Percentiles rank a stretch among this genome's conserved stretches.
Evolutionary conservation across 2,888 invertebrate species (phyloP).

Genomic region (Liposcelis brunnea): DNA sequence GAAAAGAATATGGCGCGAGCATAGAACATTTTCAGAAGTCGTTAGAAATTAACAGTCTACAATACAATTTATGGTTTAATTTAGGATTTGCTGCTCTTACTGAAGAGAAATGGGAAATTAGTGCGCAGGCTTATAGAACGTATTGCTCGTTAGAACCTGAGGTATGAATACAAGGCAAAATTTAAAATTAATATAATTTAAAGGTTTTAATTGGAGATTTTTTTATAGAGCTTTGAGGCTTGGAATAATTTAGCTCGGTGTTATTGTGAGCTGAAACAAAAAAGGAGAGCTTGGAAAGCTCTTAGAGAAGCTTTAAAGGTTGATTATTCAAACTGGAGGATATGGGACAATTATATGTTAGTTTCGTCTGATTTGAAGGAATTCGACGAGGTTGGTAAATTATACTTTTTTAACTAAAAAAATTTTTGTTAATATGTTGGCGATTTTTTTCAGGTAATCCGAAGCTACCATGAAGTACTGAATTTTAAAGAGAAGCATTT

Average conservation of each 20-base stretch:
- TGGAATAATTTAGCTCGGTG: slow-evolving; percentile 97
- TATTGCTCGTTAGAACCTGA: slow-evolving; percentile 72
- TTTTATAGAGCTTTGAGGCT: slow-evolving; percentile 69
- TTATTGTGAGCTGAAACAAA: slow-evolving; percentile 73
- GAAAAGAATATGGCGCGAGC: slow-evolving; percentile 42
- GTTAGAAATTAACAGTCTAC: slow-evolving; percentile 70
- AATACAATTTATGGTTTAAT: slow-evolving; percentile 71
- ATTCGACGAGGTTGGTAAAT: slow-evolving; percentile 47
- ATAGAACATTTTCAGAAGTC: slow-evolving; percentile 68
- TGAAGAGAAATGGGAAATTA: slow-evolving; percentile 60
- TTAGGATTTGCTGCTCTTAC: slow-evolving; percentile 71
- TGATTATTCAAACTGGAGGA: slow-evolving; percentile 86
- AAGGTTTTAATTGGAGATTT: neutral
- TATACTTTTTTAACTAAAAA: neutral
- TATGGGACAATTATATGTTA: slow-evolving; percentile 88
- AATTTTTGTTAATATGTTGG: neutral
- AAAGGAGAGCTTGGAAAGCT: slow-evolving; percentile 65
- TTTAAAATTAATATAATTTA: neutral
- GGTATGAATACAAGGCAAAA: slow-evolving; percentile 24
- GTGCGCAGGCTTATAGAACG: slow-evolving; percentile 68
- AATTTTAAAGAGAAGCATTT: slow-evolving; percentile 68
- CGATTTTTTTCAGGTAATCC: slow-evolving; percentile 35
- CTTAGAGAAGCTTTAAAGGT: slow-evolving; percentile 78
- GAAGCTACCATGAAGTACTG: slow-evolving; percentile 66
- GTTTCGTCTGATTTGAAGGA: slow-evolving; percentile 75